A percentile compares a stretch with the other conserved stretches of the same genome.
phyloP scores from a whole-genome alignment of 1,140 invertebrate species.

The Ceratina japonica region DNA sequence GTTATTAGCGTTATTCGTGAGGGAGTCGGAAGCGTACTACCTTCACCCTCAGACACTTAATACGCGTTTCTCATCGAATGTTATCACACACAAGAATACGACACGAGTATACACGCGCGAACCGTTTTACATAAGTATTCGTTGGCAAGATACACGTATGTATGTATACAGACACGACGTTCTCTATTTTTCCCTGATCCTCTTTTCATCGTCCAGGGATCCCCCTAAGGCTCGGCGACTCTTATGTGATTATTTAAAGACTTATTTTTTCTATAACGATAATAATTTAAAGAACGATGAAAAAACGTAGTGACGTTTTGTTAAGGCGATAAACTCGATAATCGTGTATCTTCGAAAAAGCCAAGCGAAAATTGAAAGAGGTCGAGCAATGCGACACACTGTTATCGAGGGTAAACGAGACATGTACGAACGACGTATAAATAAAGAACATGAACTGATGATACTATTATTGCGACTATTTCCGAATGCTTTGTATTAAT shows the following conservation, averaged over 20 bases:
- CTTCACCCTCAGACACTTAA: constrained; percentile 19
- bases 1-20: constrained; percentile 37
- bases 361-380: constrained; percentile 51
- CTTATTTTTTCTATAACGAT: constrained; percentile 79
- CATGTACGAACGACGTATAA: constrained; percentile 73
- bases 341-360: constrained; percentile 66
- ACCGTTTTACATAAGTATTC: constrained; percentile 23
- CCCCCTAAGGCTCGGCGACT: constrained; percentile 69
- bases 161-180: constrained; percentile 24
- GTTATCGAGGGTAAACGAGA: constrained; percentile 61
- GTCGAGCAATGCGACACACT: constrained; percentile 58
- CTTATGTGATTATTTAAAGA: constrained; percentile 80
- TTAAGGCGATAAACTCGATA: constrained; percentile 68
- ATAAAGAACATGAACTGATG: constrained; percentile 71
- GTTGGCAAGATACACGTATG: constrained; percentile 32
- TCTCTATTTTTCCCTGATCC: constrained; percentile 3
- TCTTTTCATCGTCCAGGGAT: background rate
- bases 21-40: constrained; percentile 41
- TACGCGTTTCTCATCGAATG: background rate
- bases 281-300: constrained; percentile 70
- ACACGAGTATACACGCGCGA: background rate
- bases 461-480: background rate
- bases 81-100: background rate
- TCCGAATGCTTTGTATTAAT: background rate
- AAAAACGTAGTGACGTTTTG: constrained; percentile 72